phyloP scores from a whole-genome alignment of 2,797 vertebrate species.

The Hypotaenidia philippensis region DNA sequence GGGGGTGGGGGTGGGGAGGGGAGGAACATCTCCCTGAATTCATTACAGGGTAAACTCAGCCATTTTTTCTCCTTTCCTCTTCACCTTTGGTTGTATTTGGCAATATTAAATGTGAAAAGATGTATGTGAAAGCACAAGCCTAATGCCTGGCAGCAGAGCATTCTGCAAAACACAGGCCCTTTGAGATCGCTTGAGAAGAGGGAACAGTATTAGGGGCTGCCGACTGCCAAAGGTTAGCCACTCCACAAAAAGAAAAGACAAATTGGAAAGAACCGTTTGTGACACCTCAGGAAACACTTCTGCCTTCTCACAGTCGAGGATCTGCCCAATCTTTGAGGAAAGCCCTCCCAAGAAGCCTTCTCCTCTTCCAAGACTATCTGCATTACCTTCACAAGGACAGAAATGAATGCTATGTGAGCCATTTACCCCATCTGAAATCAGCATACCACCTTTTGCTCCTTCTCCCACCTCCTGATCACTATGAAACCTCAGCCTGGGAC shows the following conservation, averaged over 20 bases:
- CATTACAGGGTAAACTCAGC: background rate
- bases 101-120: background rate
- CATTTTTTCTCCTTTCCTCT: background rate
- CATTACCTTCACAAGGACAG: background rate
- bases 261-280: background rate
- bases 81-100: background rate
- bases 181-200: background rate
- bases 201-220: background rate
- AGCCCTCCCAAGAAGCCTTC: background rate
- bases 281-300: background rate
- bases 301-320: background rate
- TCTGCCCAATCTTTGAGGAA: background rate
- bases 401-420: background rate
- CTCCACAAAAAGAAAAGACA: background rate
- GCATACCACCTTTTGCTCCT: background rate
- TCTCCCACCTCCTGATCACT: background rate
- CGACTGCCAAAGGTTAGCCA: rapidly evolving
- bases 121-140: background rate
- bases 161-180: background rate
- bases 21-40: background rate
- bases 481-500: background rate
- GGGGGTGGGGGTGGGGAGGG: background rate
- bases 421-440: rapidly evolving
- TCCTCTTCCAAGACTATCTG: background rate
- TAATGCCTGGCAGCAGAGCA: background rate